Evolutionary conservation across 2,113 vertebrate species (phyloP), one percentile per base, ranked within the genome.

Genomic region (western clawed frog (Xenopus tropicalis)): DNA sequence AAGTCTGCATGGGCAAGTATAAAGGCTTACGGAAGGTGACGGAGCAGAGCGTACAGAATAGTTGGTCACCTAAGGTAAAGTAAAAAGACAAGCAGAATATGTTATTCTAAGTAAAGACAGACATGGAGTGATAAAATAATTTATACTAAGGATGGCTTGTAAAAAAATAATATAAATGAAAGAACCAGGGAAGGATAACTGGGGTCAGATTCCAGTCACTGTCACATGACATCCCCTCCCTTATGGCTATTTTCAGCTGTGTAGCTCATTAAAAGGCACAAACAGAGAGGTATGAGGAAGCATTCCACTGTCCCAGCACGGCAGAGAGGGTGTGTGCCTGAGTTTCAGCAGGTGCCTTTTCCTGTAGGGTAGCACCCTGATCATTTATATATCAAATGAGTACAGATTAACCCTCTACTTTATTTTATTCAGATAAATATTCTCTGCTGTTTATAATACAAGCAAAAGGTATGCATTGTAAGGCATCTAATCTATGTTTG

Each of bases 231-330:
- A 61, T 67, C 65, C 58, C 54, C 66, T 61, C 66, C 72, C 72
- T 62, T 23, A 12, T 52, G 58, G 43, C 72, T 74, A 62, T 68
- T 74, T 61, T 74, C 23, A 62, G 72, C 22, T 14, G 44, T 61
- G 68, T 21, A 61, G 42, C 42, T 74, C 64, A 74, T 61, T 19
- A 42, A 29, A 20, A 74, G 57, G n/a, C 65, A 74, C 44, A 74
- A 48, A 66, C 58, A 69, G 44, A 17, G 14, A 75, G 66, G 72
- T 75, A 75, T 75, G 72, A 75, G 66, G 66, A 69, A 75, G 72
- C 48, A 1, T 6, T 23, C 19, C 46, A 62, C n/a, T 43, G 25
- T 69, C 66, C 44, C 16, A n/a, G 48, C 23, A 21, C 16, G 14
- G 59, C 23, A 21, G 24, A 21, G 43, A 7, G 56, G n/a, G 58